phyloP scores from a whole-genome alignment of 2,113 vertebrate species.

The Mixornis gularis region DNA sequence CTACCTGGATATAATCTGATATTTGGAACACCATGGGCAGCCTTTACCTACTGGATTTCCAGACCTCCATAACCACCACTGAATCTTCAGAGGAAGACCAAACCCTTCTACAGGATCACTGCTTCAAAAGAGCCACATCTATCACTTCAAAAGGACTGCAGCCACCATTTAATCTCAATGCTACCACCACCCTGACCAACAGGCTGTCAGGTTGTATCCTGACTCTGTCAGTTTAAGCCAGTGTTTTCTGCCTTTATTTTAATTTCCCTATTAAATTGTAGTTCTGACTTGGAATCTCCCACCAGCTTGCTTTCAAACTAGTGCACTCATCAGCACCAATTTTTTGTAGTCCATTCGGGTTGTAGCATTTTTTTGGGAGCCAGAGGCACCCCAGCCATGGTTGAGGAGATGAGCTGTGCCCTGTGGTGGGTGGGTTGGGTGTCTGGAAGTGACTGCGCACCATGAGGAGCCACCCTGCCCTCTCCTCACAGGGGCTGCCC shows the following conservation, averaged over 20 bases:
- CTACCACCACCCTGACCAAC: too few relatives aligned
- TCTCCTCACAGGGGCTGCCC: not conserved
- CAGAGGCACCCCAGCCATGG: rapidly evolving
- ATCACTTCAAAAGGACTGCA: not conserved
- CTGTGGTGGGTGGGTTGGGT: rapidly evolving
- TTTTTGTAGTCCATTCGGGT: not conserved
- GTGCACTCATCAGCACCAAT: not conserved
- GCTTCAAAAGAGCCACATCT: not conserved
- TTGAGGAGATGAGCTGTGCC: not conserved
- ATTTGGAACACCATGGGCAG: not conserved
- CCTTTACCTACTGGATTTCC: not conserved
- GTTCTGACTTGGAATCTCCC: not conserved
- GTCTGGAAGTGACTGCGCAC: rapidly evolving
- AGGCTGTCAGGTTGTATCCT: too few relatives aligned
- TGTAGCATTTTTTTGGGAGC: not conserved
- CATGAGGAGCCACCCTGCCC: rapidly evolving
- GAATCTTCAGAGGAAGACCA: not conserved
- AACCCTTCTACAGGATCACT: not conserved
- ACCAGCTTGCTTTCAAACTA: not conserved
- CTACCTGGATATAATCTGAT: not conserved
- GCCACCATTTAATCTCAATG: not conserved
- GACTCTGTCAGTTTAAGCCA: not conserved
- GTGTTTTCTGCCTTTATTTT: not conserved
- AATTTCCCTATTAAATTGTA: not conserved
- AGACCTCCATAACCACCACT: not conserved